Evolutionary conservation across 2,888 invertebrate genomes (phyloP).

Genomic region (Rotaria sp.): DNA sequence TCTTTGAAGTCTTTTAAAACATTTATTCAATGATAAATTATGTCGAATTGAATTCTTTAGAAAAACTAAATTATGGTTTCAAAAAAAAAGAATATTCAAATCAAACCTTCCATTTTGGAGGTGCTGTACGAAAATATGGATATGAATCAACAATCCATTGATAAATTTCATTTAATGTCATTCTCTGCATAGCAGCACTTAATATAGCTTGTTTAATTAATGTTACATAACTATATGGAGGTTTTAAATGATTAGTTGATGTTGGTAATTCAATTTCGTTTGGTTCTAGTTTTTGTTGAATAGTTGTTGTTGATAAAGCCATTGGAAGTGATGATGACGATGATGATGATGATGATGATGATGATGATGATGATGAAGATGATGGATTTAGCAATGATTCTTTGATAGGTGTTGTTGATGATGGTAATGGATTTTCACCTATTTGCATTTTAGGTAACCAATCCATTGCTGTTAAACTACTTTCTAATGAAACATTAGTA

Average conservation of each 20-base stretch:
- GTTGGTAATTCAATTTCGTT: slow-evolving; percentile 44
- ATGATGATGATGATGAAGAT: not conserved
- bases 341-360: slow-evolving; percentile 24
- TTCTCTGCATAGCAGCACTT: slow-evolving; percentile 65
- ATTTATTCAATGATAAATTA: slow-evolving; percentile 67
- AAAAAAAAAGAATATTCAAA: not conserved
- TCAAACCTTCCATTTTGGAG: slow-evolving; percentile 66
- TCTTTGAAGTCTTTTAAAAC: slow-evolving; percentile 67
- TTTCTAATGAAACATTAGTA: slow-evolving; percentile 47
- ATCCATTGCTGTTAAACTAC: slow-evolving; percentile 58
- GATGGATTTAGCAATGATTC: not conserved
- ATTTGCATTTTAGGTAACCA: slow-evolving; percentile 58
- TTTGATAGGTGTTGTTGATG: not conserved
- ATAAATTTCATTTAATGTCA: slow-evolving; percentile 69
- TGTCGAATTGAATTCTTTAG: slow-evolving; percentile 68
- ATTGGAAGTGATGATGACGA: not conserved
- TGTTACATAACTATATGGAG: slow-evolving; percentile 64
- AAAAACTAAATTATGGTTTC: slow-evolving; percentile 35
- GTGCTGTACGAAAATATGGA: slow-evolving; percentile 67
- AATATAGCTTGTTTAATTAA: slow-evolving; percentile 66
- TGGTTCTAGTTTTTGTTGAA: slow-evolving; percentile 46
- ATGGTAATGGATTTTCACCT: slow-evolving; percentile 46
- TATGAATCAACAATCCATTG: slow-evolving; percentile 68
- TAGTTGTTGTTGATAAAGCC: slow-evolving; percentile 39
- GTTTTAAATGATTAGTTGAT: slow-evolving; percentile 45